Evolutionary conservation across 1,140 invertebrate species (phyloP).

Genomic region (Calephelis nemesis): DNA sequence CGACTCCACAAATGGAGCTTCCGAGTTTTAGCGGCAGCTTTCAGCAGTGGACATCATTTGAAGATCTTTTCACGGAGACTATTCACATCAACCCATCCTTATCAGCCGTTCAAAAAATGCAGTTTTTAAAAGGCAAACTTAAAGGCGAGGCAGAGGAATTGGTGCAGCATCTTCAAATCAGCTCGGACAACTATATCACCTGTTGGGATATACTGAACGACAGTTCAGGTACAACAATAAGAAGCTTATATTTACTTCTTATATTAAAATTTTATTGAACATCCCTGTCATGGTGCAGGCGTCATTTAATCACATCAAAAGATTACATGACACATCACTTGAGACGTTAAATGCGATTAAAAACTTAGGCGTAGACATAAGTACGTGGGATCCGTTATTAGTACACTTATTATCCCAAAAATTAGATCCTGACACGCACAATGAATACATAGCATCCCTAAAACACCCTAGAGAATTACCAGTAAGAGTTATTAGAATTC

Average conservation of each 20-base stretch:
- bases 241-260: conserved; percentile 19
- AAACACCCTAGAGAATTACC: too few relatives aligned
- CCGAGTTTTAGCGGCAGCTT: too few relatives aligned
- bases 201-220: conserved; percentile 24
- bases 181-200: conserved; percentile 19
- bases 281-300: too few relatives aligned
- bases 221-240: conserved; percentile 23
- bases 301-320: not conserved
- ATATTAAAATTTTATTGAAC: not conserved
- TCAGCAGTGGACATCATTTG: conserved; percentile 19
- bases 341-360: too few relatives aligned
- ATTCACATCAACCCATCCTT: conserved; percentile 24
- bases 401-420: too few relatives aligned
- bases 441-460: too few relatives aligned
- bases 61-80: conserved; percentile 22
- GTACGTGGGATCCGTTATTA: too few relatives aligned
- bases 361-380: too few relatives aligned
- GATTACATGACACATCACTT: not conserved
- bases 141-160: conserved; percentile 22
- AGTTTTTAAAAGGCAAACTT: conserved; percentile 23
- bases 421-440: too few relatives aligned
- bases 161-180: conserved; percentile 26
- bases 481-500: too few relatives aligned
- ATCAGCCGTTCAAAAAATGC: conserved; percentile 22
- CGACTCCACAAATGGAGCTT: too few relatives aligned